Percentiles rank a stretch among this genome's conserved stretches.
Evolutionary conservation across 2,888 invertebrate species (phyloP).

Genomic region (Trachelus iudaicus): DNA sequence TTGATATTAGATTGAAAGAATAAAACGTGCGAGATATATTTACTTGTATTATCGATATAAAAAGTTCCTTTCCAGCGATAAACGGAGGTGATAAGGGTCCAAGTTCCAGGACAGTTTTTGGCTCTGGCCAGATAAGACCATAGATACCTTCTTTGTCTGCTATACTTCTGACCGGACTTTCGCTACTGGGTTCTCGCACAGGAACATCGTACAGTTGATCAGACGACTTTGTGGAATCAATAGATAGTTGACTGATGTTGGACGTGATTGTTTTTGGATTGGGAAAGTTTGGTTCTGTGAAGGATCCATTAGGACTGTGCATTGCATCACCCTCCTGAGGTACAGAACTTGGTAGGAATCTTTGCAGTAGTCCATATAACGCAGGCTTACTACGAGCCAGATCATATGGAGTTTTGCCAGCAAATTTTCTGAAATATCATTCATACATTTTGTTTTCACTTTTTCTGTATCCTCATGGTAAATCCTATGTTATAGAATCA

Average conservation of each 20-base stretch:
- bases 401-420: slow-evolving; percentile 60
- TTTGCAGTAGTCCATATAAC: slow-evolving; percentile 51
- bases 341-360: slow-evolving; percentile 45
- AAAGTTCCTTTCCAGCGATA: slow-evolving; percentile 64
- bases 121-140: slow-evolving; percentile 71
- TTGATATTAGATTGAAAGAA: not conserved
- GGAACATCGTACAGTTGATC: slow-evolving; percentile 56
- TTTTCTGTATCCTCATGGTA: not conserved
- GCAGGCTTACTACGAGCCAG: slow-evolving; percentile 50
- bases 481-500: not conserved
- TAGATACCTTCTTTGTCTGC: slow-evolving; percentile 51
- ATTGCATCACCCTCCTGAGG: slow-evolving; percentile 54
- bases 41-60: slow-evolving; percentile 65
- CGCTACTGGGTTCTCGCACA: slow-evolving; percentile 43
- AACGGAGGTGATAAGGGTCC: slow-evolving; percentile 65
- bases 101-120: slow-evolving; percentile 69
- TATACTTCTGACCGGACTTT: slow-evolving; percentile 48
- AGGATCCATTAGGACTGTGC: slow-evolving; percentile 49
- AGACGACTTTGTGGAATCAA: slow-evolving; percentile 57
- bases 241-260: slow-evolving; percentile 58
- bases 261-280: slow-evolving; percentile 51
- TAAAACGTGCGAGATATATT: not conserved
- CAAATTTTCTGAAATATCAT: slow-evolving; percentile 50
- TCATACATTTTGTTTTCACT: not conserved
- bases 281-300: slow-evolving; percentile 48